A percentile compares a stretch with the other conserved stretches of the same genome.
Conservation (phyloP, 2,113 vertebrate species). For the Actenoides lindsayi region DNA sequence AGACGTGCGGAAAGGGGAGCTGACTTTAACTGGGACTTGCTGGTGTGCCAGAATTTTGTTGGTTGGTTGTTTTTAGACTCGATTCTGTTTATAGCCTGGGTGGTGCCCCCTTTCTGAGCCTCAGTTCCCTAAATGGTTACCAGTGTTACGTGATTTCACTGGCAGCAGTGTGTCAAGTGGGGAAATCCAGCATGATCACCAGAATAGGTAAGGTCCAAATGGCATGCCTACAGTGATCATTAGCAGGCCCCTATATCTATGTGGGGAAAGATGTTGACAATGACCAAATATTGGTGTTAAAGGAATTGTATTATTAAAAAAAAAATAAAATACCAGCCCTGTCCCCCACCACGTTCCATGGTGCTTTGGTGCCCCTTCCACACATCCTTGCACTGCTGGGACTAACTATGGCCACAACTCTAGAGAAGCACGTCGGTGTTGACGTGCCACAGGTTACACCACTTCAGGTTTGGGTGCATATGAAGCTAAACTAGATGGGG, state of each 20-base stretch:
- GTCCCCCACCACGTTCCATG: neutral
- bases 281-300: neutral
- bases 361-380: neutral
- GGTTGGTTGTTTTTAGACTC: neutral
- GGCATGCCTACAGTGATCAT: neutral
- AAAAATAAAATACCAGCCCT: too few species aligned
- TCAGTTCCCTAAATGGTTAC: neutral
- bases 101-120: neutral
- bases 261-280: neutral
- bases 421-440: rapidly evolving
- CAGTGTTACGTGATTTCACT: rapidly evolving
- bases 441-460: rapidly evolving
- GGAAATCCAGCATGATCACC: rapidly evolving
- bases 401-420: neutral
- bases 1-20: neutral
- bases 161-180: rapidly evolving
- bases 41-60: too few species aligned
- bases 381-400: neutral
- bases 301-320: neutral
- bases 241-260: neutral
- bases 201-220: too few species aligned
- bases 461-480: rapidly evolving
- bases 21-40: neutral
- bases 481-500: neutral
- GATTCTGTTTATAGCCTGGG: neutral